A percentile compares a stretch with the other conserved stretches of the same genome.
Evolutionary conservation across 1,140 invertebrate species (phyloP).

Genomic region (Sesamia nonagrioides): DNA sequence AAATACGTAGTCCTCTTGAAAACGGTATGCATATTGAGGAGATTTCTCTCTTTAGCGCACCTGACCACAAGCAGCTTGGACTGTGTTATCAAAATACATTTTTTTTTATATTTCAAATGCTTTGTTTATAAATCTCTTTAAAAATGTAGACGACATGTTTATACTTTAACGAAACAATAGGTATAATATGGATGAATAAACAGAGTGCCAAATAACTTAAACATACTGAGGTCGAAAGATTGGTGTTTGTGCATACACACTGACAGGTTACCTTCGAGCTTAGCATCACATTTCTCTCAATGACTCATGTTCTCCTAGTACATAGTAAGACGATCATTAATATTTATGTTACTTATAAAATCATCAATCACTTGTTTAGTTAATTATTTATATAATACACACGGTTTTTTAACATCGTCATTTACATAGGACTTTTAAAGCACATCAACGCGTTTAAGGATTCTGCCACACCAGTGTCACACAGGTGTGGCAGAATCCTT

Average conservation of each 20-base stretch:
- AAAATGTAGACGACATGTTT: too few relatives aligned
- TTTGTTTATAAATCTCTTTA: too few relatives aligned
- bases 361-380: conserved; percentile 16
- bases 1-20: too few relatives aligned
- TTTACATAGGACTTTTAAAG: background rate
- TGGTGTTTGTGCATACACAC: background rate
- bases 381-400: too few relatives aligned
- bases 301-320: conserved; percentile 1
- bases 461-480: too few relatives aligned
- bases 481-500: too few relatives aligned
- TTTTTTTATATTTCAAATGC: too few relatives aligned
- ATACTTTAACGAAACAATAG: too few relatives aligned
- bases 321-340: conserved; percentile 14
- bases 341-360: conserved; percentile 28
- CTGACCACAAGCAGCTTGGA: too few relatives aligned
- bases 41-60: too few relatives aligned
- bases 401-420: background rate
- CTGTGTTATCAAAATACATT: too few relatives aligned
- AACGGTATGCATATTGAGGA: too few relatives aligned
- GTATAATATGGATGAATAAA: background rate
- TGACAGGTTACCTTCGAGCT: conserved; percentile 19
- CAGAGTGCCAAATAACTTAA: background rate
- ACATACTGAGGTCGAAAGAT: background rate
- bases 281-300: conserved; percentile 22
- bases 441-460: background rate